Percentiles rank a stretch among this genome's conserved stretches.
phyloP scores from a whole-genome alignment of 2,888 invertebrate species.

The Lottia gigantea region DNA sequence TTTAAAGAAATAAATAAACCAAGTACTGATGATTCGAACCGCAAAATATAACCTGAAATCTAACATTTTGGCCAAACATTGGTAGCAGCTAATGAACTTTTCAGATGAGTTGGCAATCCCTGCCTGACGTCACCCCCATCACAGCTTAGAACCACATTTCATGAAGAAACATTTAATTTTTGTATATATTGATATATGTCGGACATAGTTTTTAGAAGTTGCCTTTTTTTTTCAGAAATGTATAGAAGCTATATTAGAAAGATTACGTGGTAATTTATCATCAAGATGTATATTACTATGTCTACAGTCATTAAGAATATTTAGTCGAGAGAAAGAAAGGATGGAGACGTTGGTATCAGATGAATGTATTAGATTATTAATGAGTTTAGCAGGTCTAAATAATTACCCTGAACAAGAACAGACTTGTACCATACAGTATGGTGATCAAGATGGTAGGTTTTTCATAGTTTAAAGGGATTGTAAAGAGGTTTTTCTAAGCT shows the following conservation, averaged over 20 bases:
- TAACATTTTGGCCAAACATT: no score
- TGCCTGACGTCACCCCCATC: no score
- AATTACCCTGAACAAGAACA: slow-evolving; percentile 48
- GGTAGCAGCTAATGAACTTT: no score
- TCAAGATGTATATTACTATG: slow-evolving; percentile 44
- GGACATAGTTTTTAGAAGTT: no score
- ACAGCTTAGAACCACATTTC: no score
- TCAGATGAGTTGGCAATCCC: no score
- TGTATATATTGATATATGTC: no score
- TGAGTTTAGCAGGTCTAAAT: slow-evolving; percentile 59
- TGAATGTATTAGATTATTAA: slow-evolving; percentile 48
- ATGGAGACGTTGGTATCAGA: slow-evolving; percentile 57
- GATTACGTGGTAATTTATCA: slow-evolving; percentile 41
- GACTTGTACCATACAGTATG: slow-evolving; percentile 52
- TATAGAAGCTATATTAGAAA: slow-evolving; percentile 42
- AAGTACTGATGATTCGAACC: no score
- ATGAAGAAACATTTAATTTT: no score
- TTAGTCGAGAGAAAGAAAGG: slow-evolving; percentile 63
- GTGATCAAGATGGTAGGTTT: slow-evolving; percentile 49
- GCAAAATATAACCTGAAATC: no score
- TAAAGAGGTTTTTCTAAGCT: no score
- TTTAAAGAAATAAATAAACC: no score
- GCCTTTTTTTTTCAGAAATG: slow-evolving; percentile 43
- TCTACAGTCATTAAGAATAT: slow-evolving; percentile 59
- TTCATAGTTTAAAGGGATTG: background rate